These are phyloP conservation scores for Hylaeus anthracinus DNA, from an alignment of 1,140 invertebrate species.

Conservation along the genomic window DNA sequence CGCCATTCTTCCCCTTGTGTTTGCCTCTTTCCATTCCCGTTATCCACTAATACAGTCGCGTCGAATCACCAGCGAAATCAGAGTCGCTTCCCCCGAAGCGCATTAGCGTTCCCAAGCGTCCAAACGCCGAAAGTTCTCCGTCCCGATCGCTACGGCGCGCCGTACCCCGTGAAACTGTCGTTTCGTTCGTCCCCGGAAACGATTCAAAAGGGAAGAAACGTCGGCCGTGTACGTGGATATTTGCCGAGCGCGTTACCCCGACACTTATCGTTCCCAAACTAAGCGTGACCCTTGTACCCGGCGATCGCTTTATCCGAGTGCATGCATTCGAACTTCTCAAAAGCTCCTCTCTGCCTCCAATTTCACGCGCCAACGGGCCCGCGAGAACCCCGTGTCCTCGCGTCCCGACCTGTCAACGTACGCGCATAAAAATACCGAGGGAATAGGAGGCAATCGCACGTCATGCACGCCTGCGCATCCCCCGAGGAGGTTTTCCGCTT, in stretches of 20 bases:
- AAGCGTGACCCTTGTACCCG: slow-evolving; percentile 6
- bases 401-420: background rate
- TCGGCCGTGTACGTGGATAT: background rate
- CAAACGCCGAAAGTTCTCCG: too few relatives aligned
- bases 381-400: background rate
- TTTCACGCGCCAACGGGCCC: slow-evolving; percentile 10
- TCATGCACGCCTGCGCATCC: slow-evolving; percentile 6
- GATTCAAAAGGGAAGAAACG: background rate
- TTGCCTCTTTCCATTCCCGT: too few relatives aligned
- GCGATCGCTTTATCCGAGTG: background rate
- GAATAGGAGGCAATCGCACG: slow-evolving; percentile 35
- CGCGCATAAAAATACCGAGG: slow-evolving; percentile 14
- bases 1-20: too few relatives aligned
- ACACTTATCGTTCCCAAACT: slow-evolving; percentile 16
- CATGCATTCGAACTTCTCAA: background rate
- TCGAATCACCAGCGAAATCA: too few relatives aligned
- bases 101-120: too few relatives aligned
- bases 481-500: slow-evolving; percentile 36
- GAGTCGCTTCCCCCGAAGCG: too few relatives aligned
- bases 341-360: slow-evolving; percentile 10
- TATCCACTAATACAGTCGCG: too few relatives aligned
- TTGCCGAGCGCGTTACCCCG: background rate
- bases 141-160: too few relatives aligned
- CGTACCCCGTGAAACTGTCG: too few relatives aligned
- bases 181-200: background rate